Evolutionary conservation across 2,888 invertebrate genomes (phyloP).

Genomic region (Heliothis peltigera): DNA sequence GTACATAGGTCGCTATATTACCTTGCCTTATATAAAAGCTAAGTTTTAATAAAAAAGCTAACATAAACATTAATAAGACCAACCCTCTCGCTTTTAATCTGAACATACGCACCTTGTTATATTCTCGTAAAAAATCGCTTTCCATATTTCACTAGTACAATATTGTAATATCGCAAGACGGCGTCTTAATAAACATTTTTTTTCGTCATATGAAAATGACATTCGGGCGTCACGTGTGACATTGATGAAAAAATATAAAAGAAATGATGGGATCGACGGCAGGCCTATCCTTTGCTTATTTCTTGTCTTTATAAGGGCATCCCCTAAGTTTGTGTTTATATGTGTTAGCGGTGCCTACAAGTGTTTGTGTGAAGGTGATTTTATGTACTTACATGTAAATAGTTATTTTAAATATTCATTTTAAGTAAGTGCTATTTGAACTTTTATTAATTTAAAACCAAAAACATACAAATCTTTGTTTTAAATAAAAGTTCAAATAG

Average conservation of each 20-base stretch:
- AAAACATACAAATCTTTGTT: too few relatives aligned
- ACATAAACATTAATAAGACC: slow-evolving; percentile 68
- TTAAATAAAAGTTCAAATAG: too few relatives aligned
- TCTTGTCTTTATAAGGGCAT: slow-evolving; percentile 62
- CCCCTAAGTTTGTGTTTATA: slow-evolving; percentile 46
- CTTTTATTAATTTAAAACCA: too few relatives aligned
- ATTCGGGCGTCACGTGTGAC: slow-evolving; percentile 89
- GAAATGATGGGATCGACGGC: slow-evolving; percentile 85
- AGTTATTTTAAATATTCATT: not conserved
- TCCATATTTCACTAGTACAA: slow-evolving; percentile 89
- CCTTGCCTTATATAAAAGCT: not conserved
- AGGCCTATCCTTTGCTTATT: slow-evolving; percentile 65
- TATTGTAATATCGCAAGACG: slow-evolving; percentile 87
- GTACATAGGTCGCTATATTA: too few relatives aligned
- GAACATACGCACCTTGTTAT: slow-evolving; percentile 85
- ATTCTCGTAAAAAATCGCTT: slow-evolving; percentile 89
- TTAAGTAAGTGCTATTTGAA: too few relatives aligned
- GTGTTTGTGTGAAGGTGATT: slow-evolving; percentile 3
- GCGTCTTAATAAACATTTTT: slow-evolving; percentile 89
- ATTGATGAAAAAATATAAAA: slow-evolving; percentile 90
- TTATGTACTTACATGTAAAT: not conserved
- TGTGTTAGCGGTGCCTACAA: not conserved
- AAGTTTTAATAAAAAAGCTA: slow-evolving; percentile 50
- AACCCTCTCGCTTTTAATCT: slow-evolving; percentile 86
- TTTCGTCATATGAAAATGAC: slow-evolving; percentile 89